phyloP scores from a whole-genome alignment of 2,113 vertebrate species.

The Puntigrus tetrazona region DNA sequence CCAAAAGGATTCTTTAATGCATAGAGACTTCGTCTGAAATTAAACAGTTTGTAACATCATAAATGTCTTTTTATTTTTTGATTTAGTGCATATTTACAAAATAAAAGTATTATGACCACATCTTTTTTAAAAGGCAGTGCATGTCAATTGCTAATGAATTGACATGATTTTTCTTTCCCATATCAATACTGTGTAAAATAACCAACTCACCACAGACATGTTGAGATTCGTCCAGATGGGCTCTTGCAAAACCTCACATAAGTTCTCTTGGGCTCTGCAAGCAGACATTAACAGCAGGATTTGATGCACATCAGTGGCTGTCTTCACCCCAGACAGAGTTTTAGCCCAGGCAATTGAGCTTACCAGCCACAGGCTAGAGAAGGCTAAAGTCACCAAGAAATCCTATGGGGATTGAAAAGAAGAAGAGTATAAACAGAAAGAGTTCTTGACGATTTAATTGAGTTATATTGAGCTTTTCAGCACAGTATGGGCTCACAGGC shows the following conservation, averaged over 20 bases:
- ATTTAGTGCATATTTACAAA: not conserved
- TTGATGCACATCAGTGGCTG: constrained; percentile 85
- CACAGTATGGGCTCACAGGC: not conserved
- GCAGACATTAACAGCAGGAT: constrained; percentile 89
- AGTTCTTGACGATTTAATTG: not conserved
- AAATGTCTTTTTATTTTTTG: not conserved
- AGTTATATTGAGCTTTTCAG: not conserved
- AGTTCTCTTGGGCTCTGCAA: constrained; percentile 89
- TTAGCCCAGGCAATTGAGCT: constrained; percentile 95
- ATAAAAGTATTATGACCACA: not conserved
- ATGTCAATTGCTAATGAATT: not conserved
- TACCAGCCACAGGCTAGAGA: constrained; percentile 93
- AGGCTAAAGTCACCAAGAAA: constrained; percentile 90
- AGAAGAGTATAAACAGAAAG: not conserved
- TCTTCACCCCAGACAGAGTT: constrained; percentile 89
- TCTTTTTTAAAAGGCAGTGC: not conserved
- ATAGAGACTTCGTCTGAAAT: too few species aligned
- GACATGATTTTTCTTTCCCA: not conserved
- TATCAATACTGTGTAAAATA: not conserved
- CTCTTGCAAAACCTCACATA: constrained; percentile 83
- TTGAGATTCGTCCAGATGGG: constrained; percentile 93
- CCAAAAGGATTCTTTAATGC: too few species aligned
- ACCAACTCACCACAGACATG: constrained; percentile 85
- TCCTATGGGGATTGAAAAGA: constrained; percentile 76
- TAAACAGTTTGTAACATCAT: not conserved